Evolutionary conservation across 2,113 vertebrate genomes (phyloP).

Genomic region (Seriola quinqueradiata): DNA sequence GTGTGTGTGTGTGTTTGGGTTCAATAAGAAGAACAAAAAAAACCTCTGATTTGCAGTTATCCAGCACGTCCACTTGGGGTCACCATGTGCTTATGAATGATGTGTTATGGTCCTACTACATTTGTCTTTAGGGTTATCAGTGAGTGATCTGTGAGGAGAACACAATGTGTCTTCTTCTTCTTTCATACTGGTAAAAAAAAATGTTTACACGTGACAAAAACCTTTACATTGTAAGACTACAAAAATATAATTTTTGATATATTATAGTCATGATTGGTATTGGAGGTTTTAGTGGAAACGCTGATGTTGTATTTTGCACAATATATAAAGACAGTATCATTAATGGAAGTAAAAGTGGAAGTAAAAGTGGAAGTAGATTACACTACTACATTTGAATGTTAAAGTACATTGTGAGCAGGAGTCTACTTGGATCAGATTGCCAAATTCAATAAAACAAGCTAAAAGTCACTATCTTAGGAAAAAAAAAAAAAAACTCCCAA

Average conservation of each 20-base stretch:
- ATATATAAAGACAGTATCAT: not conserved
- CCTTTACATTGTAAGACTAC: not conserved
- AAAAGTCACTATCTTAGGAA: not conserved
- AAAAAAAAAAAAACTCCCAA: not conserved
- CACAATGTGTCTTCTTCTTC: not conserved
- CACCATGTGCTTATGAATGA: conserved; percentile 32
- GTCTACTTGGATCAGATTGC: not conserved
- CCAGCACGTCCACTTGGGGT: conserved; percentile 53
- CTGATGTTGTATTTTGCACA: not conserved
- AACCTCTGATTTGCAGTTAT: conserved; percentile 20
- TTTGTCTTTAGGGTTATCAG: not conserved
- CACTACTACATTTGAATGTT: not conserved
- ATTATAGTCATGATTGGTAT: too few relatives aligned
- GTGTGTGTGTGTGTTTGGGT: too few relatives aligned
- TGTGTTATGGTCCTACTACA: not conserved
- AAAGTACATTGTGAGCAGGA: not conserved
- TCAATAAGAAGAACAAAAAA: not conserved
- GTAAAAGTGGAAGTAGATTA: not conserved
- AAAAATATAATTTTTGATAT: not conserved
- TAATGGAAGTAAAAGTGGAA: not conserved
- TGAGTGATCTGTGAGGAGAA: not conserved
- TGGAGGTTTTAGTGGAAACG: not conserved
- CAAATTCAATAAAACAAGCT: not conserved
- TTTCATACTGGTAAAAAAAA: not conserved
- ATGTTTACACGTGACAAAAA: not conserved